Conservation (phyloP, 2,888 invertebrate species). For the Drosophila meridiana region DNA sequence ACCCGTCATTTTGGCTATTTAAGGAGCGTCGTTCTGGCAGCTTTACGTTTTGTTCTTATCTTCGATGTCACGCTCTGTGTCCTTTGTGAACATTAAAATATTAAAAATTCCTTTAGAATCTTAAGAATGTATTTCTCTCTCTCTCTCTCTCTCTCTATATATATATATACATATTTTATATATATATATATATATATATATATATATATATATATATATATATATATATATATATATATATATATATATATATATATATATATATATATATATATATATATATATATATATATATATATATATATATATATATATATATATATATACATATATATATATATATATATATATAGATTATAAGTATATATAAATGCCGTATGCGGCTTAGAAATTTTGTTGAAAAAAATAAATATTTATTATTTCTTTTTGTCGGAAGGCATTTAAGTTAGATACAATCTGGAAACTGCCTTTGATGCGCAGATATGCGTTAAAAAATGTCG, state of each 20-base stretch:
- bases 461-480: slow-evolving; percentile 42
- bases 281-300: no score
- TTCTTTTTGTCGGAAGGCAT: slow-evolving; percentile 28
- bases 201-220: no score
- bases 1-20: slow-evolving; percentile 58
- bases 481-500: slow-evolving; percentile 3
- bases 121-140: slow-evolving; percentile 34
- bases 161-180: not conserved
- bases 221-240: no score
- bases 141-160: not conserved
- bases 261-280: not conserved
- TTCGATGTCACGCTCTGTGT: slow-evolving; percentile 35
- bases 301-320: no score
- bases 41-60: slow-evolving; percentile 36
- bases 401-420: slow-evolving; percentile 25
- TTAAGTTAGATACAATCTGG: slow-evolving; percentile 29
- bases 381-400: slow-evolving; percentile 29
- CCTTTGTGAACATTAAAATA: slow-evolving; percentile 70
- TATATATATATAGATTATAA: no score
- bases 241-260: no score
- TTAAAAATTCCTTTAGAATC: slow-evolving; percentile 80
- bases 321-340: no score
- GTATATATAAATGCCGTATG: slow-evolving; percentile 1
- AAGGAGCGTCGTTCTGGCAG: slow-evolving; percentile 35
- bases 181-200: no score